Conservation (phyloP, 1,140 invertebrate genomes). For the Steinernema khuongi region DNA sequence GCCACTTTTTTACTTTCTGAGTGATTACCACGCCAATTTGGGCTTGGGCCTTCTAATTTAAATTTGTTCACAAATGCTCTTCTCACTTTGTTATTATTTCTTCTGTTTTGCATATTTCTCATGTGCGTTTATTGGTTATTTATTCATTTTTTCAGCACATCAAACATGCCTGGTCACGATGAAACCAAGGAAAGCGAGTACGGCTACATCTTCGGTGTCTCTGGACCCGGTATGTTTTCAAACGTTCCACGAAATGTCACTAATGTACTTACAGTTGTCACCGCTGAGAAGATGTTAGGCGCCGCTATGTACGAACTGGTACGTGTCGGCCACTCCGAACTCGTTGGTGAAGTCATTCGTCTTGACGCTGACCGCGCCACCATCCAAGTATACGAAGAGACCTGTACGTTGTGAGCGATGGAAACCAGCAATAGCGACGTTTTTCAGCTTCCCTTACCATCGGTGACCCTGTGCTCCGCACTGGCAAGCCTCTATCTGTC, state of each 20-base stretch:
- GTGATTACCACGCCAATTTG: too few species aligned
- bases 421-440: conserved; percentile 25
- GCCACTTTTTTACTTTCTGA: too few species aligned
- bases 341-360: conserved; percentile 98
- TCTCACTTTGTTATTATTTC: too few species aligned
- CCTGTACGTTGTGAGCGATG: conserved; percentile 65
- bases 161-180: conserved; percentile 61
- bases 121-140: too few species aligned
- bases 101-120: too few species aligned
- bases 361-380: conserved; percentile 98
- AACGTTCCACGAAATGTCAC: neutral
- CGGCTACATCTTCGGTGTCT: conserved; percentile 92
- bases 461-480: conserved; percentile 93
- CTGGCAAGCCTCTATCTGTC: conserved; percentile 94
- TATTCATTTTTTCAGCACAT: neutral
- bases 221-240: conserved; percentile 78
- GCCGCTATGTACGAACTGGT: conserved; percentile 99
- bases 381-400: conserved; percentile 99
- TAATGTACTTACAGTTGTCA: conserved; percentile 87
- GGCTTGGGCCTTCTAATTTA: too few species aligned
- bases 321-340: conserved; percentile 89
- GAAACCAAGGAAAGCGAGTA: conserved; percentile 80
- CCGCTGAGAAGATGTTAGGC: conserved; percentile 96
- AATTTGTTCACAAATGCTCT: too few species aligned
- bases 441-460: conserved; percentile 83